phyloP scores from a whole-genome alignment of 2,797 vertebrate species.

The Tragelaphus eurycerus region DNA sequence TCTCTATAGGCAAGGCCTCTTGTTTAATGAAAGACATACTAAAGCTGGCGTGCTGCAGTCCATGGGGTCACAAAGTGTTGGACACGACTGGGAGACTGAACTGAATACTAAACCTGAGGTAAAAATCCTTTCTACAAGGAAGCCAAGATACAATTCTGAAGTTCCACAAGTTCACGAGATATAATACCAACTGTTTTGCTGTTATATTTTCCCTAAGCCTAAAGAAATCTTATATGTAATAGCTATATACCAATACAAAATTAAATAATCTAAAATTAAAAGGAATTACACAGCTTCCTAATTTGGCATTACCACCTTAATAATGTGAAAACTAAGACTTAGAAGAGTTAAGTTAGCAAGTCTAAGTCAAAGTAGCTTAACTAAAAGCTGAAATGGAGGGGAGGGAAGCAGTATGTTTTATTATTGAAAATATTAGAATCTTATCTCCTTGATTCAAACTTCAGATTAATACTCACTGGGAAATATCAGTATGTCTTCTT shows the following conservation, averaged over 20 bases:
- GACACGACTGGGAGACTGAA: not conserved
- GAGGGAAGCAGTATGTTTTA: not conserved
- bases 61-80: not conserved
- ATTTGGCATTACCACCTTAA: not conserved
- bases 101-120: not conserved
- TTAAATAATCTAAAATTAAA: not conserved
- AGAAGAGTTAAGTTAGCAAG: not conserved
- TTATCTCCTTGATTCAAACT: slow-evolving; percentile 41
- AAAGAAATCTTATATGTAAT: not conserved
- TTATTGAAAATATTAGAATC: not conserved
- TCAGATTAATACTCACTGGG: slow-evolving; percentile 85
- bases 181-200: not conserved
- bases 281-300: not conserved
- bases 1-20: not conserved
- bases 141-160: not conserved
- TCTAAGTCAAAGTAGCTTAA: not conserved
- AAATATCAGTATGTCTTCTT: slow-evolving; percentile 91
- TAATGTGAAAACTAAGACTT: not conserved
- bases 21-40: not conserved
- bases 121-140: not conserved
- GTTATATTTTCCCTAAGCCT: not conserved
- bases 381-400: not conserved
- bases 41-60: not conserved
- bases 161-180: not conserved
- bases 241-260: not conserved